Conservation (phyloP, 1,140 invertebrate genomes). For the Drosophila kepulauana region DNA sequence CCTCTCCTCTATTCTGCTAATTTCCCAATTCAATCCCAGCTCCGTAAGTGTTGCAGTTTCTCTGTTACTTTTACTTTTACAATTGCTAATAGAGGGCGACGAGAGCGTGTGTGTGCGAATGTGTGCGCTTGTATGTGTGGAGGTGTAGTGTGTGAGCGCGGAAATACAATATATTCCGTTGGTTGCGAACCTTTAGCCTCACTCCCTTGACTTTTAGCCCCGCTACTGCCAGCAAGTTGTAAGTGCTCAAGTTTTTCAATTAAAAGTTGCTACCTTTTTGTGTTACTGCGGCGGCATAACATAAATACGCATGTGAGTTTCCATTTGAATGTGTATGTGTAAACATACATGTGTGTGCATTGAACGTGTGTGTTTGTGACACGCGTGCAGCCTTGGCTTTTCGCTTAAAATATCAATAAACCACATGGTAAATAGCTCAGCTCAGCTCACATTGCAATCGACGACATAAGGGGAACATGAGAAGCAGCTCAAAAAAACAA, state of each 20-base stretch:
- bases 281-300: slow-evolving; percentile 75
- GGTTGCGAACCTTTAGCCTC: slow-evolving; percentile 22
- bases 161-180: slow-evolving; percentile 55
- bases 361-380: slow-evolving; percentile 30
- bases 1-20: slow-evolving; percentile 6
- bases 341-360: background rate
- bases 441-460: slow-evolving; percentile 5
- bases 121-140: slow-evolving; percentile 5
- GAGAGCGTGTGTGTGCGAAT: slow-evolving; percentile 12
- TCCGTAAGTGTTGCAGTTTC: slow-evolving; percentile 19
- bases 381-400: slow-evolving; percentile 40
- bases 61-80: slow-evolving; percentile 48
- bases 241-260: slow-evolving; percentile 83
- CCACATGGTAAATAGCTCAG: slow-evolving; percentile 53
- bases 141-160: slow-evolving; percentile 42
- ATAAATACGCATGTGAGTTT: slow-evolving; percentile 76
- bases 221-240: slow-evolving; percentile 68
- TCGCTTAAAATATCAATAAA: slow-evolving; percentile 74
- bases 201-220: slow-evolving; percentile 10
- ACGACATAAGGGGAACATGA: background rate
- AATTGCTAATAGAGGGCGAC: slow-evolving; percentile 63
- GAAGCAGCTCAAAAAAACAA: slow-evolving; percentile 40
- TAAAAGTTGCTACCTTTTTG: slow-evolving; percentile 83
- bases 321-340: slow-evolving; percentile 15
- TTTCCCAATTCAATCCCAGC: slow-evolving; percentile 13